Base-by-base conservation (phyloP, 2,888 invertebrate species). In the Mythimna albipuncta region DNA sequence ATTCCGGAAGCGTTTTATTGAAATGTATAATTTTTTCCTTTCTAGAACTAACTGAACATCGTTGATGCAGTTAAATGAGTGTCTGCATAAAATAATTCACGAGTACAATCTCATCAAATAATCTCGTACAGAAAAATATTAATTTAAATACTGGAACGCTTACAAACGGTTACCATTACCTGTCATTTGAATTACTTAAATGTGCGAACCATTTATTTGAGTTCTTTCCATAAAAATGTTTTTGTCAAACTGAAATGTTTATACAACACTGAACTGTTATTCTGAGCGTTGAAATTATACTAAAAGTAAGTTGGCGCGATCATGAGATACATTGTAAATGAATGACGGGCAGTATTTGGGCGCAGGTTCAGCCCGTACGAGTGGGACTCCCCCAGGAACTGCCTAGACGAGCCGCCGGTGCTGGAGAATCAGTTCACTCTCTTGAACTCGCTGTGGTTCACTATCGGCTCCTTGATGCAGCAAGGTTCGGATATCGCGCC, bases 401-500 rank as follows among this genome's bases (percentile, higher is more conserved):
- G 98, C 97, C 97, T 98, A 95, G 98, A 98, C 90, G 98, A 98
- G 95, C 98, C 98, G 88, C 98, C 98, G 93, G 97, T 98, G 91
- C 96, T 98, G 94, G 98, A 98, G 97, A 99, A 99, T 97, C 98
- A 98, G 96, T 98, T 99, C 97, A 98, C 98, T 90, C 97, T 99
- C 93, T 97, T 98, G 96, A 99, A 99, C 97, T 98, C 98, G 94
- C 97, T 99, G 94, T 99, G 99, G 99, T 99, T 99, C 97, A 98
- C 98, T 96, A 98, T 99, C 94, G 98, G 98, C 92, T 98, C 98
- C 91, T 97, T 98, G 97, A 98, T 98, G 98, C 98, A 98, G 97
- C 98, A 98, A 97, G 98, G 98, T 96, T 98, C 98, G 95, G 98
- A 98, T 97, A 98, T 98, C 96, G 98, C 98, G 91, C 98, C 98